Conservation (phyloP, 2,797 vertebrate species). For the Xenopus petersii region DNA sequence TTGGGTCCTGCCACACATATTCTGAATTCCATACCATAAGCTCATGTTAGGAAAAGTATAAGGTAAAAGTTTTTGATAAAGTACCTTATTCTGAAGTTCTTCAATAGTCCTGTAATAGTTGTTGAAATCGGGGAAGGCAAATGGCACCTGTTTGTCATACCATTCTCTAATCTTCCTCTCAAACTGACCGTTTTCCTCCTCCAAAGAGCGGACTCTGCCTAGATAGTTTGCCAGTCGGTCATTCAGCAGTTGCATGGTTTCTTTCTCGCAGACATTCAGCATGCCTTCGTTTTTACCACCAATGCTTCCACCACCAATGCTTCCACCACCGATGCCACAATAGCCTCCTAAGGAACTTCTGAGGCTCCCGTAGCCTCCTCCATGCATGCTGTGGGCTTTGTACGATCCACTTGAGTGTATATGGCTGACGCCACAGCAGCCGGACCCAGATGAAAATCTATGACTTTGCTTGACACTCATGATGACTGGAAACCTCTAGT, state of each 20-base stretch:
- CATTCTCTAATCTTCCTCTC: constrained; percentile 55
- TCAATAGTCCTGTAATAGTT: constrained; percentile 58
- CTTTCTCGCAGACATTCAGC: constrained; percentile 73
- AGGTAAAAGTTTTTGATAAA: not conserved
- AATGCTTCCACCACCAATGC: not conserved
- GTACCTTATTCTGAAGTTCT: constrained; percentile 59
- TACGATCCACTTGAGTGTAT: no score
- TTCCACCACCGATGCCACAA: constrained; percentile 39
- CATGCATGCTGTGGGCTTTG: constrained; percentile 7
- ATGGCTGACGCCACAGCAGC: no score
- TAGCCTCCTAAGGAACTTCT: constrained; percentile 46
- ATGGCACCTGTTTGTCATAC: constrained; percentile 44
- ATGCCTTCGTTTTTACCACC: constrained; percentile 41
- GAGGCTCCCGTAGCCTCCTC: constrained; percentile 51
- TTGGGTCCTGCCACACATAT: no score
- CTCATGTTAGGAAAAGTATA: not conserved
- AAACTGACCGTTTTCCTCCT: constrained; percentile 46
- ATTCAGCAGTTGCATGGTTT: constrained; percentile 84
- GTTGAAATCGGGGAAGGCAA: constrained; percentile 60
- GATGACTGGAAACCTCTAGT: constrained; percentile 5
- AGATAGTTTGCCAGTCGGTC: constrained; percentile 80
- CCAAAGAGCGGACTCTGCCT: constrained; percentile 75
- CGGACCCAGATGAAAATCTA: constrained; percentile 49
- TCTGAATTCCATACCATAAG: no score
- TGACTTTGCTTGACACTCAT: constrained; percentile 39